A percentile compares a stretch with the other conserved stretches of the same genome.
Evolutionary conservation across 1,140 invertebrate species (phyloP).

Genomic region (Macrotrachela quadricornifera): DNA sequence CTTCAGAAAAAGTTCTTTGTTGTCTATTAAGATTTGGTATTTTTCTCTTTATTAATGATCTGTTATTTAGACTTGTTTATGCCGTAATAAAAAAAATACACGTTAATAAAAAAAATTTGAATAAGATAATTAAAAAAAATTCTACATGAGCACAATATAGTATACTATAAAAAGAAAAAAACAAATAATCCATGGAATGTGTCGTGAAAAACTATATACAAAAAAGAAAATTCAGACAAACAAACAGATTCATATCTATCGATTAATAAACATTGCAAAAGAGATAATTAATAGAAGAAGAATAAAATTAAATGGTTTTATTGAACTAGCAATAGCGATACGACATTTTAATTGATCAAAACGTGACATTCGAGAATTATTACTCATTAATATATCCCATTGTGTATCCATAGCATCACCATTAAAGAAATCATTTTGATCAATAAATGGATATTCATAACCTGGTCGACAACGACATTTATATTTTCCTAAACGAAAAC

Average conservation of each 20-base stretch:
- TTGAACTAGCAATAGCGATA: slow-evolving; percentile 6
- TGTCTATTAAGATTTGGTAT: not conserved
- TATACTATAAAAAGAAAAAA: too few species aligned
- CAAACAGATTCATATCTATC: too few species aligned
- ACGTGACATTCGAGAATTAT: slow-evolving; percentile 1
- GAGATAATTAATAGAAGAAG: too few species aligned
- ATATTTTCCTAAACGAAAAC: slow-evolving; percentile 77
- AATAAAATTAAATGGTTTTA: not conserved
- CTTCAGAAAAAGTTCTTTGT: slow-evolving; percentile 36
- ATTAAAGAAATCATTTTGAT: slow-evolving; percentile 6
- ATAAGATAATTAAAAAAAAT: too few species aligned
- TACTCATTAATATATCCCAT: slow-evolving; percentile 4
- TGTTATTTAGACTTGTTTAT: too few species aligned
- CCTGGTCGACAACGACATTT: slow-evolving; percentile 94
- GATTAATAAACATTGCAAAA: too few species aligned
- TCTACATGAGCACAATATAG: too few species aligned
- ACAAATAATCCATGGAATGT: too few species aligned
- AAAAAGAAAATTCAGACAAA: too few species aligned
- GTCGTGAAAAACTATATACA: too few species aligned
- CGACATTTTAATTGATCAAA: slow-evolving; percentile 8
- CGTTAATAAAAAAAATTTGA: too few species aligned
- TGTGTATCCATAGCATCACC: slow-evolving; percentile 8
- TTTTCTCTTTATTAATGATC: not conserved
- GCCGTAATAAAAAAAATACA: too few species aligned
- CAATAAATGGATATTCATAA: slow-evolving; percentile 69